Evolutionary conservation across 1,140 invertebrate genomes (phyloP), one percentile per base, ranked within the genome.

Genomic region (Drosophila leontia): DNA sequence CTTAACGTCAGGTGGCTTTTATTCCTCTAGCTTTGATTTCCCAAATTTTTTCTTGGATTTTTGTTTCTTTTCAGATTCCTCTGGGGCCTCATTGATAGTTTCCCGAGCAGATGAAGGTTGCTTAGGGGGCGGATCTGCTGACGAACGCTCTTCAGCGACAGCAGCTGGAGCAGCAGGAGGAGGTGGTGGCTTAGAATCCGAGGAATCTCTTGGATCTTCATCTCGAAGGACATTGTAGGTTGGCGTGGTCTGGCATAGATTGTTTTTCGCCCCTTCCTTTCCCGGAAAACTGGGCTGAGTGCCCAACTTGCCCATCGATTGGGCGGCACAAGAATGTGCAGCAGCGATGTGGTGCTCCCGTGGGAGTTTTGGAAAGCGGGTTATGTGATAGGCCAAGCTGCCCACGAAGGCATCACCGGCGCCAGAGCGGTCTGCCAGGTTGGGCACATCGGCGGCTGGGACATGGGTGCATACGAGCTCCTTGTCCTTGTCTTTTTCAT

Each of bases 351-450:
- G 94, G 84, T 96, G 94, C 84, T 95, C 93, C 47, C 97, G 92
- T 15, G 94, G 71, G 26, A 96, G 79, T 17, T 94, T 70, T 7
- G 94, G 94, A 78, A 95, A 91, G 51, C 94, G 93, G 0, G 96
- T 94, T 37, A 97, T 92, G 82, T 95, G 97, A 84, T 95, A 98
- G 6, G 96, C 97, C 58, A 99, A 92, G 13, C 96, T 95, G 39
- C 98, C 98, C 59, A 98, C 94, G 94, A 99, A 99, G 29, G 97
- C 96, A 94, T 99, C 98, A 11, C 98, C 97, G 58, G 97, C 98
- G 23, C 97, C 97, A 5, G 97, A 97, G 29, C 96, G 96, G 93
- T 99, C 98, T 0, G 98, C 94, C 74, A 97, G 94, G 50, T 93
- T 93, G 3, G 65, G 57, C 13, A 98, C 96, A 91, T 93, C 93